Evolutionary conservation across 2,888 invertebrate species (phyloP).

Genomic region (Trimorus sp.): DNA sequence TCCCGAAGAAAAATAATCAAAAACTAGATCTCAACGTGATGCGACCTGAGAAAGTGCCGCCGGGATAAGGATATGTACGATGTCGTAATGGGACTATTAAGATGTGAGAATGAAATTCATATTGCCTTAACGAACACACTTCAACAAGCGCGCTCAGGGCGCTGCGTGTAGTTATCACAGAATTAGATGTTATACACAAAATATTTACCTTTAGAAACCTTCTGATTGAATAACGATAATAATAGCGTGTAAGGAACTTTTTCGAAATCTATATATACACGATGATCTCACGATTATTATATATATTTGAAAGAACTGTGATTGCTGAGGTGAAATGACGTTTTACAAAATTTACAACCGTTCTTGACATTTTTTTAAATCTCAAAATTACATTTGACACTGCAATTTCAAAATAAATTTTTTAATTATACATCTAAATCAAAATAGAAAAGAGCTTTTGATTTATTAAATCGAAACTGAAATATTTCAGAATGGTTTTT

Average conservation of each 20-base stretch:
- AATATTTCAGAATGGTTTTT: no score
- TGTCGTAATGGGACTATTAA: constrained; percentile 36
- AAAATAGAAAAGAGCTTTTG: no score
- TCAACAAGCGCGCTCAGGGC: constrained; percentile 19
- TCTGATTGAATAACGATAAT: constrained; percentile 59
- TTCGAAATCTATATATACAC: constrained; percentile 54
- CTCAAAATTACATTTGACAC: no score
- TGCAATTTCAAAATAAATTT: neutral
- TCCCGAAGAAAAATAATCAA: neutral
- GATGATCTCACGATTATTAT: constrained; percentile 38
- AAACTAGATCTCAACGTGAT: constrained; percentile 6
- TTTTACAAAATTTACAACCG: neutral
- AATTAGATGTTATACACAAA: constrained; percentile 45
- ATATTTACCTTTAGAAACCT: constrained; percentile 55
- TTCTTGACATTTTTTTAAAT: neutral
- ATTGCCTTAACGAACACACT: constrained; percentile 58
- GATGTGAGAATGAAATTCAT: constrained; percentile 56
- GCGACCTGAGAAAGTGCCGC: constrained; percentile 44
- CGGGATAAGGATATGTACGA: constrained; percentile 40
- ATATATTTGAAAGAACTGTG: constrained; percentile 29
- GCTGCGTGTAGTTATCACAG: constrained; percentile 36
- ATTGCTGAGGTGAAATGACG: constrained; percentile 31
- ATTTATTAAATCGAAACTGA: no score
- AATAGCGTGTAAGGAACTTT: constrained; percentile 52
- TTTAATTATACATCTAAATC: neutral